Evolutionary conservation across 2,888 invertebrate genomes (phyloP), one percentile per base, ranked within the genome.

Genomic region (Scaptomyza cyrtandrae): DNA sequence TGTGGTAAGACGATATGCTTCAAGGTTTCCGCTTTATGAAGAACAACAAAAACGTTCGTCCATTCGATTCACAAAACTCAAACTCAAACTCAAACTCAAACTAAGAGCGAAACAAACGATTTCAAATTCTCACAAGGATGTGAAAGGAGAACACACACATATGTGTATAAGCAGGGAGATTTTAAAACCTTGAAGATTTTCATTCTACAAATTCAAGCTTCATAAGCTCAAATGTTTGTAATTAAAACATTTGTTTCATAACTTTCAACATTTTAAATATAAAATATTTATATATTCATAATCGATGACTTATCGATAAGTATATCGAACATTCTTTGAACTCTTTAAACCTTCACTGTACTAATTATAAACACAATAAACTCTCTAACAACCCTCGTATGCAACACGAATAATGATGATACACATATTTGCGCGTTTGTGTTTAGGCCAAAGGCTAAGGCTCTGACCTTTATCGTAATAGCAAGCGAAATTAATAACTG

Each of bases 21-120:
- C 88, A 86, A 85, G 89, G 88, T 75, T 88, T 89, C 80, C 86
- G 86, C 89, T 65, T 66, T 73, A 70, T 75, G 88, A 39, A 13
- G 13, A 35, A 68, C 75, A 66, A 65, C 64, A 19, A 19, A 19
- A 19, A 19, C 55, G 63, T 65, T 67, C 49, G 29, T 33, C 49
- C 13, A 11, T 16, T 14, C 46, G 61, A 67, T 53, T 39, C 70
- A 24, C 49, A 41, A 61, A 31, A 13, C 44, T 55, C 19, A 24
- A 50, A 37, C 57, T 50, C 52, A 13, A 52, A 58, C 33, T 31
- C 1, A 31, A 9, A 31, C 31, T 1, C 9, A 31, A 31, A 5
- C 41, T 16, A 10, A 37, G 14, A 6, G 14, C 27, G 50, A 53
- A 14, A 13, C 41, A 16, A 53, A 29, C 11, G 29, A 31, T n/a